Conservation (phyloP, 2,113 vertebrate genomes). For the Morphnarchus princeps region DNA sequence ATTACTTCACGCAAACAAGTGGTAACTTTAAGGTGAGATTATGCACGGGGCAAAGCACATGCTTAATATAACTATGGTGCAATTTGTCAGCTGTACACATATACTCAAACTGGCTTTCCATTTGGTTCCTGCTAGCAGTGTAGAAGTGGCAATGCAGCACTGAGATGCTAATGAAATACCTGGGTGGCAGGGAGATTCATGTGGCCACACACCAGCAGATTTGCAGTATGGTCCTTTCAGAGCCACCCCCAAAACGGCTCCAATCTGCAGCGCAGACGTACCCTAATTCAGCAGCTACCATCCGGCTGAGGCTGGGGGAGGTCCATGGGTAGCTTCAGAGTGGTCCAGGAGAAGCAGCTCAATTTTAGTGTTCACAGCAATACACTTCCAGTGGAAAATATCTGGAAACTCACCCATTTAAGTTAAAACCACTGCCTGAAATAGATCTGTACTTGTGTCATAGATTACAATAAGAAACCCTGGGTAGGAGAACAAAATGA, state of each 20-base stretch:
- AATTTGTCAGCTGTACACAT: background rate
- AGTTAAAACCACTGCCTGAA: background rate
- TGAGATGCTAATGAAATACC: background rate
- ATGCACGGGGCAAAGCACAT: background rate
- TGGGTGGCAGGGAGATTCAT: background rate
- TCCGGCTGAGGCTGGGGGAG: background rate
- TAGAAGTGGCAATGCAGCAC: background rate
- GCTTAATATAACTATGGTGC: background rate
- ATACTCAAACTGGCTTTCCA: background rate
- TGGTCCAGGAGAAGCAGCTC: background rate
- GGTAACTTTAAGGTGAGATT: background rate
- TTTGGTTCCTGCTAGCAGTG: background rate
- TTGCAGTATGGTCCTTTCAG: background rate
- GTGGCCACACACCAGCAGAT: background rate
- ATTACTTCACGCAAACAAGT: background rate
- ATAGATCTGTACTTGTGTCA: background rate
- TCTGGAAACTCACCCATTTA: background rate
- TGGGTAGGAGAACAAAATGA: background rate
- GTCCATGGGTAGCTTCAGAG: background rate
- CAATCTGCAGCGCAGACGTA: rapidly evolving
- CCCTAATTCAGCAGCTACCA: rapidly evolving
- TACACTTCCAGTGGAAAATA: background rate
- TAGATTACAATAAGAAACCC: background rate
- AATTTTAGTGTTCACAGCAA: background rate
- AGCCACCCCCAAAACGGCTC: rapidly evolving